These are phyloP conservation scores for Ondatra zibethicus DNA, from an alignment of 2,113 vertebrate genomes.

Conservation along the genomic window DNA sequence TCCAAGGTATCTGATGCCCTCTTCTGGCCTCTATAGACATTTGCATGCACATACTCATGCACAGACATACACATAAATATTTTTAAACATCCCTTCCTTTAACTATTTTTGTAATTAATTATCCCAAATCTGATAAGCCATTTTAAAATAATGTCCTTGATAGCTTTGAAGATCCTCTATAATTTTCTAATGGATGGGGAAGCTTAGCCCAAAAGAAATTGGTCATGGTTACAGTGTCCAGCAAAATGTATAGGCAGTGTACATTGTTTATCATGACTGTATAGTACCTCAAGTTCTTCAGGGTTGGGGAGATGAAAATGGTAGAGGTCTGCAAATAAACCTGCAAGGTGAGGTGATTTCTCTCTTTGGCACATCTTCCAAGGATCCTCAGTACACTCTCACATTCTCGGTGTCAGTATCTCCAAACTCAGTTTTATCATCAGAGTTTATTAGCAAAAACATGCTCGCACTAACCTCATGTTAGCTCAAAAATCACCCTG, in stretches of 20 bases:
- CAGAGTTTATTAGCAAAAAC: not conserved
- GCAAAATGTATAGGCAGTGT: not conserved
- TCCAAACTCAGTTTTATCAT: not conserved
- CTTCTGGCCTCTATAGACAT: not conserved
- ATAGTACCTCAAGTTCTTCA: not conserved
- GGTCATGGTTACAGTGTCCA: not conserved
- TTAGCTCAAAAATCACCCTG: not conserved
- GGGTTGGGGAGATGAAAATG: not conserved
- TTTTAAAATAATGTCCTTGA: not conserved
- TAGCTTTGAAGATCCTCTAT: not conserved
- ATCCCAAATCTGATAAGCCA: not conserved
- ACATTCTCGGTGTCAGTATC: not conserved
- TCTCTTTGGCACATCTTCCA: not conserved
- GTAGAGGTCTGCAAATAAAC: not conserved
- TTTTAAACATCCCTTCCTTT: not conserved
- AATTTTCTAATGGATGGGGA: not conserved
- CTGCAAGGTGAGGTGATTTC: not conserved
- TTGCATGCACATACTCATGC: not conserved
- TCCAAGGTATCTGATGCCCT: not conserved
- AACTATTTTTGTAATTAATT: conserved; percentile 20
- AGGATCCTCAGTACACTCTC: not conserved
- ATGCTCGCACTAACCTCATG: not conserved
- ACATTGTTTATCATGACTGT: not conserved
- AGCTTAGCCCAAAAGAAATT: not conserved
- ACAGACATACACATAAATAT: not conserved